These are phyloP conservation scores for Momotus momota DNA, from an alignment of 2,797 vertebrate genomes.

Conservation along the genomic window DNA sequence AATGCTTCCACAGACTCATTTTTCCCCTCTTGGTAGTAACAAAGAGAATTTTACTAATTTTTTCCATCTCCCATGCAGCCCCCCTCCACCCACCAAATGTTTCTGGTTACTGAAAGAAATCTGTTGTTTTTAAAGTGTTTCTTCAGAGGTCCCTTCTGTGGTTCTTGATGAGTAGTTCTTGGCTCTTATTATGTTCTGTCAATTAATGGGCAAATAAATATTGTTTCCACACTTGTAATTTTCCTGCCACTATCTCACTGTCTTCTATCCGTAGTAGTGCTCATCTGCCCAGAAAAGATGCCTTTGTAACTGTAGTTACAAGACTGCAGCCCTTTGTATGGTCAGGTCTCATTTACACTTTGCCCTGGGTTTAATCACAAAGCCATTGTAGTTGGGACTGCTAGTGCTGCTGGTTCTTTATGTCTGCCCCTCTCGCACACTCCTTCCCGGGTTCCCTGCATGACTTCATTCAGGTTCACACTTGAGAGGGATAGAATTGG, in stretches of 20 bases:
- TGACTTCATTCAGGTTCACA: background rate
- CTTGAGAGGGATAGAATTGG: background rate
- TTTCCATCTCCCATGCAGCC: background rate
- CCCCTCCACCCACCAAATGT: background rate
- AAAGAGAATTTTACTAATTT: background rate
- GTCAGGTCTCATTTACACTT: background rate
- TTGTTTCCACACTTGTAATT: background rate
- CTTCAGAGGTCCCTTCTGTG: background rate
- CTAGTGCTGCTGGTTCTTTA: background rate
- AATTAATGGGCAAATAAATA: conserved; percentile 6
- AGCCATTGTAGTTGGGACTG: background rate
- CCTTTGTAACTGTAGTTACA: background rate
- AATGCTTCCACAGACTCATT: background rate
- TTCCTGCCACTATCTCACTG: background rate
- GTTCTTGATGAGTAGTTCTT: conserved; percentile 28
- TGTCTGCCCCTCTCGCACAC: background rate
- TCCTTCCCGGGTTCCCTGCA: background rate
- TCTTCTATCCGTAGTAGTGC: background rate
- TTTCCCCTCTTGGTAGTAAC: background rate
- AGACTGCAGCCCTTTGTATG: background rate
- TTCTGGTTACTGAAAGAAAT: conserved; percentile 9
- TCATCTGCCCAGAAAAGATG: background rate
- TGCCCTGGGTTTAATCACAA: background rate
- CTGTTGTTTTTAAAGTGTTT: background rate
- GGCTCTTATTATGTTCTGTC: background rate